Evolutionary conservation across 1,140 invertebrate genomes (phyloP), one percentile per base, ranked within the genome.

Genomic region (Hylaeus anthracinus): DNA sequence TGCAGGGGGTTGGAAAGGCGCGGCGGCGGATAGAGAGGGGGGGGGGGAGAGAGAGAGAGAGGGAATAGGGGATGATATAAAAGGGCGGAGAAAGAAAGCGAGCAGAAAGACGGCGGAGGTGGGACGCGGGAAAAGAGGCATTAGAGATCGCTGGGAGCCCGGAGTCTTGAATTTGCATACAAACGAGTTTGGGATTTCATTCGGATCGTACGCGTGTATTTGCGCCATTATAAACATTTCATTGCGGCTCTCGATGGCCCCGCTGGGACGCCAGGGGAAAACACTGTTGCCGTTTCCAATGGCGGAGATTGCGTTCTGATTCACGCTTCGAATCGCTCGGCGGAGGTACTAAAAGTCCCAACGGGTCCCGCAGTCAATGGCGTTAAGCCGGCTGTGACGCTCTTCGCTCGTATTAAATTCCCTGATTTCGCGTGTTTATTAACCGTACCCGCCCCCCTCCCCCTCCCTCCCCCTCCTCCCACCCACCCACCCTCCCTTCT

Each of bases 161-260:
- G 45, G 26, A 26, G 66, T 70, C 53, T 63, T 9, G 80, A 74
- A 90, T 90, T 90, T 86, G 84, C 89, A 90, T 90, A 84, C 88
- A 90, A 89, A 90, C 87, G 86, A 90, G 89, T 85, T 84, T 81
- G 83, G 82, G 81, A 85, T 89, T 86, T 89, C 82, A 83, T 88
- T 88, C 83, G 81, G 61, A 79, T 83, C 80, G 81, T 70, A 78
- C 77, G 77, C 81, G 81, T 79, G 78, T 79, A 70, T 81, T 83
- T 79, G 53, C 78, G 48, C 43, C 77, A 64, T 87, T 88, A 87
- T 85, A 86, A 88, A 81, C 75, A 81, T 82, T 80, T 80, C 79
- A 82, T 83, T 83, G 72, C n/a, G 37, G 43, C 43, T 66, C 65
- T 69, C 72, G 76, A 81, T 80, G 12, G 78, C 5, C 12, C 2